phyloP scores from a whole-genome alignment of 2,113 vertebrate genomes.

The Psittacula cyanocephala region DNA sequence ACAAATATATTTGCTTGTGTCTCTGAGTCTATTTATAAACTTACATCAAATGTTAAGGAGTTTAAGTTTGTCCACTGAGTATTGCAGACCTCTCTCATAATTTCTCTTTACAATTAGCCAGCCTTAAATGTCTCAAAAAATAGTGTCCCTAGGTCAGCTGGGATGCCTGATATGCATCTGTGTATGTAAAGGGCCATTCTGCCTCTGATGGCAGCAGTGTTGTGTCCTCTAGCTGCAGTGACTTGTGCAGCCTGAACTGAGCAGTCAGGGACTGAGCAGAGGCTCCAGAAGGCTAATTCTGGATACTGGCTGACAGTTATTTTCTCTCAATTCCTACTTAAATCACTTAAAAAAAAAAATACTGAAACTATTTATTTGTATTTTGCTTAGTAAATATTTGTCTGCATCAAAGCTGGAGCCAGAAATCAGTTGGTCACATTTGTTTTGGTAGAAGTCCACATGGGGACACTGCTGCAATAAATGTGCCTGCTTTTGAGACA shows the following conservation, averaged over 20 bases:
- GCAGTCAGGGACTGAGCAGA: neutral
- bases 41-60: neutral
- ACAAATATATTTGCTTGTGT: neutral
- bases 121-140: neutral
- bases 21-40: neutral
- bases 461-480: neutral
- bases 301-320: neutral
- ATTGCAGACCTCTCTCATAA: neutral
- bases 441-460: conserved; percentile 18
- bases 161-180: neutral
- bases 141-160: neutral
- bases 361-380: neutral
- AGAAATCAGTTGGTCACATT: neutral
- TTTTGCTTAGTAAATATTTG: neutral
- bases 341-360: neutral
- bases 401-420: neutral
- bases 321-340: neutral
- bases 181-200: neutral
- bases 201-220: neutral
- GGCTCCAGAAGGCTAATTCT: neutral
- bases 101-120: neutral
- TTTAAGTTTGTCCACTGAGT: neutral
- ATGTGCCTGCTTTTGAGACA: neutral
- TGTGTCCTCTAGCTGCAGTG: neutral
- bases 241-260: neutral